Evolutionary conservation across 1,140 invertebrate genomes (phyloP), one percentile per base, ranked within the genome.

Genomic region (Dendrolimus punctatus): DNA sequence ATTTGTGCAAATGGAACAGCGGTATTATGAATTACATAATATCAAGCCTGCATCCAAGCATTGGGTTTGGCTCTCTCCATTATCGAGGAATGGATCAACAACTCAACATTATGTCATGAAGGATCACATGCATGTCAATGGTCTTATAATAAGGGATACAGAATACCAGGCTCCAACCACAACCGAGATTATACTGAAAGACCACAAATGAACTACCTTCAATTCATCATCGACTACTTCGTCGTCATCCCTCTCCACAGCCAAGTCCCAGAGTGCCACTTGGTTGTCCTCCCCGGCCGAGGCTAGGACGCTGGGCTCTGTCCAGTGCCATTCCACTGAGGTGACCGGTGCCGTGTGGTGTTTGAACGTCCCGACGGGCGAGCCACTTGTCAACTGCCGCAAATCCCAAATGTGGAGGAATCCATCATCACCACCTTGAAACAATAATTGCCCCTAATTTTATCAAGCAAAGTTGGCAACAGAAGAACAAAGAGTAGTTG

Each of bases 241-340:
- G 52, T 90, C 86, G 68, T 93, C 90, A 72, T 94, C 94, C 66
- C 91, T 90, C 87, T 99, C 98, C 2, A 99, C 92, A 1, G 96
- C 94, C 49, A 99, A 89, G 88, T 99, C 99, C 98, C 98, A 99
- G 38, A 99, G 87, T 0, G 96, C 95, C n/a, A 99, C 93, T 80
- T 99, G 97, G 87, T 99, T 92, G 86, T 99, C 99, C 55, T 94
- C 94, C 4, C 96, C 96, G 39, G 95, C 94, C 3, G 96, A 96
- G 5, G 97, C 96, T 73, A 99, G 93, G 0, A 99, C 95, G 42
- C 96, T 96, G 2, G 92, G 91, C 76, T 99, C 98, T 39, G 89
- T 90, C 51, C 96, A 96, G 88, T 98, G 94, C 99, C 99, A 99
- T 82, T 99, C 97, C 0, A 99, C 93, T 0, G 96, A 98, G 8